These are phyloP conservation scores for Paracanthobrama guichenoti DNA, from an alignment of 2,113 vertebrate species.

Conservation along the genomic window DNA sequence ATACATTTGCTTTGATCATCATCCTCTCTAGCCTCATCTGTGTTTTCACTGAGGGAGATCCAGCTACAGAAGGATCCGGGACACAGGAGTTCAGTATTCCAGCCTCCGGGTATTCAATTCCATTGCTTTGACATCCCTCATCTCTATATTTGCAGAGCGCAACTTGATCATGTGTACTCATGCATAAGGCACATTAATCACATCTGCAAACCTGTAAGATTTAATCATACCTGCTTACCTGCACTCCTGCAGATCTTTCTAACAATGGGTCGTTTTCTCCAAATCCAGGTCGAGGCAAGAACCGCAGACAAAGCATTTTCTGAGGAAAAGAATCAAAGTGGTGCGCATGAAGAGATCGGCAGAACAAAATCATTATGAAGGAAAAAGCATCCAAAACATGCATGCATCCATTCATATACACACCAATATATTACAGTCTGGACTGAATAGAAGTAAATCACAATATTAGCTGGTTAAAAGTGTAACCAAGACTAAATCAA, in stretches of 20 bases:
- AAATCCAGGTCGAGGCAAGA: slow-evolving; percentile 87
- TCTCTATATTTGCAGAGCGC: background rate
- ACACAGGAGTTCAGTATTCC: slow-evolving; percentile 85
- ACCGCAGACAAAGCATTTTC: slow-evolving; percentile 93
- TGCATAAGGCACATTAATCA: background rate
- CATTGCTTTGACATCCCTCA: background rate
- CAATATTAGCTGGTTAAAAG: background rate
- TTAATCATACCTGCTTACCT: background rate
- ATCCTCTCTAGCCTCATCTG: slow-evolving; percentile 78
- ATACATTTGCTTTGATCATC: background rate
- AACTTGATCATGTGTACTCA: slow-evolving; percentile 3
- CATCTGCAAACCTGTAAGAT: background rate
- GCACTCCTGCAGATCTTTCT: background rate
- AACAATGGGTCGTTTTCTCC: background rate
- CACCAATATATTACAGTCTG: background rate
- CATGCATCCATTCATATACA: slow-evolving; percentile 39
- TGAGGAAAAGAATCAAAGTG: slow-evolving; percentile 59
- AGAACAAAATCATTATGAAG: slow-evolving; percentile 28
- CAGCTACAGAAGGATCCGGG: slow-evolving; percentile 95
- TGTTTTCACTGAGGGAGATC: slow-evolving; percentile 92
- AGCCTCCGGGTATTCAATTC: slow-evolving; percentile 81
- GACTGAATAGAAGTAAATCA: background rate
- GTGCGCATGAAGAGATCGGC: background rate
- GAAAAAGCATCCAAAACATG: slow-evolving; percentile 40
- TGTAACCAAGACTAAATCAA: background rate